phyloP scores from a whole-genome alignment of 2,888 invertebrate genomes.

The Ditula angustiorana region DNA sequence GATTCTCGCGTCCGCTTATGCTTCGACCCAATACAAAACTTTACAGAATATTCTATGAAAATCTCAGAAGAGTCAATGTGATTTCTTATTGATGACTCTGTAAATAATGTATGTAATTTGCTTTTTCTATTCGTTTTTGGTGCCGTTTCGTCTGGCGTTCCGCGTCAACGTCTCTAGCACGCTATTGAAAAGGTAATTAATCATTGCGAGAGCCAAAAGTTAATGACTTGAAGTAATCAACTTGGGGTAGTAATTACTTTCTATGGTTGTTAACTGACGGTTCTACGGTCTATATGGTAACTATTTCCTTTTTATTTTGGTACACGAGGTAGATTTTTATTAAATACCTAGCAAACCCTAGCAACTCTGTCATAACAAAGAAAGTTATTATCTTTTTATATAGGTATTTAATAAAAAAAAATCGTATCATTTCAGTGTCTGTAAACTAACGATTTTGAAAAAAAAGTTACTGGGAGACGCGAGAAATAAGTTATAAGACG shows the following conservation, averaged over 20 bases:
- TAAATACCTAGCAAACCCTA: too few species aligned
- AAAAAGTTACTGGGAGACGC: too few species aligned
- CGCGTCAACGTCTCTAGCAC: constrained; percentile 27
- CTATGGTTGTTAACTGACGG: neutral
- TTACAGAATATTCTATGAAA: constrained; percentile 39
- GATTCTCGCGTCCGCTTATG: neutral
- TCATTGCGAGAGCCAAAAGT: neutral
- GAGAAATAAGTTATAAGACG: too few species aligned
- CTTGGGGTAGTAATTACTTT: constrained; percentile 1
- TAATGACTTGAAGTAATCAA: constrained; percentile 1
- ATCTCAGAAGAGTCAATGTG: constrained; percentile 55
- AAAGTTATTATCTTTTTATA: too few species aligned
- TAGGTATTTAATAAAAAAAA: too few species aligned
- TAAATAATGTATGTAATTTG: constrained; percentile 54
- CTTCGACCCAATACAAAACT: constrained; percentile 4
- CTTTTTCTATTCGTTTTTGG: constrained; percentile 51
- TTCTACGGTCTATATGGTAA: neutral
- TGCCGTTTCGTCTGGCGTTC: constrained; percentile 51
- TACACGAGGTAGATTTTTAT: too few species aligned
- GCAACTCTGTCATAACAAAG: too few species aligned
- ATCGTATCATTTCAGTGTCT: too few species aligned
- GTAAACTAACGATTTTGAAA: too few species aligned
- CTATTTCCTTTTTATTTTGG: neutral
- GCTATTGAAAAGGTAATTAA: constrained; percentile 11
- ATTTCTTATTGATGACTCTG: constrained; percentile 60